Evolutionary conservation across 2,888 invertebrate species (phyloP), one percentile per base, ranked within the genome.

Genomic region (Zele albiditarsus): DNA sequence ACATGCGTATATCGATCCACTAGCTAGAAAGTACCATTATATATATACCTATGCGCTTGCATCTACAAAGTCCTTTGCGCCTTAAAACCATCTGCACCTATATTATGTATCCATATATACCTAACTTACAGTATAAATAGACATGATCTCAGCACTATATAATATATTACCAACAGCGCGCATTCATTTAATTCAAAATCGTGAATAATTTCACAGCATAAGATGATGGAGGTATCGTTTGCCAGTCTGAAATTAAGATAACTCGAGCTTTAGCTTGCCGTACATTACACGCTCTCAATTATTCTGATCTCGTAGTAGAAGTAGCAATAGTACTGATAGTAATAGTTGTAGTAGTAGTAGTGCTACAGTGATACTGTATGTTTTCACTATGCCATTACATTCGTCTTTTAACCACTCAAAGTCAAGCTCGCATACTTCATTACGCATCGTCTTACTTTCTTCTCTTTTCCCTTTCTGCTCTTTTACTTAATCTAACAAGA

Each of bases 281-380:
- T 46, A 46, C n/a, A 46, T 46, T 46, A n/a, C 46, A 46, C 16
- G 46, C n/a, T 69, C 57, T 57, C 68, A 69, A 68, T 68, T 68
- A 68, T 68, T 68, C 53, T 20, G 27, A 46, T 25, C 68, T 68
- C 53, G 49, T 68, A 53, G 20, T 28, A 42, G 12, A 3, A 14
- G 42, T 42, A n/a, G n/a, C 14, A 16, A 46, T 4, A 16, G 46
- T 46, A 46, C 16, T 46, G 46, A n/a, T n/a, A 46, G 46, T 46
- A 46, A 46, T 46, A 16, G 4, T 46, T 16, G 46, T 46, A n/a
- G n/a, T 46, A 46, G n/a, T 46, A 33, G 6, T 5, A 6, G 3
- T 33, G 33, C 6, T 5, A 46, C 4, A 46, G 4, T 46, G 4
- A 46, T n/a, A n/a, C 16, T 46, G 4, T 14, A 42, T n/a, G 46